Evolutionary conservation across 2,888 invertebrate species (phyloP).

Genomic region (Pristionchus maxplancki): DNA sequence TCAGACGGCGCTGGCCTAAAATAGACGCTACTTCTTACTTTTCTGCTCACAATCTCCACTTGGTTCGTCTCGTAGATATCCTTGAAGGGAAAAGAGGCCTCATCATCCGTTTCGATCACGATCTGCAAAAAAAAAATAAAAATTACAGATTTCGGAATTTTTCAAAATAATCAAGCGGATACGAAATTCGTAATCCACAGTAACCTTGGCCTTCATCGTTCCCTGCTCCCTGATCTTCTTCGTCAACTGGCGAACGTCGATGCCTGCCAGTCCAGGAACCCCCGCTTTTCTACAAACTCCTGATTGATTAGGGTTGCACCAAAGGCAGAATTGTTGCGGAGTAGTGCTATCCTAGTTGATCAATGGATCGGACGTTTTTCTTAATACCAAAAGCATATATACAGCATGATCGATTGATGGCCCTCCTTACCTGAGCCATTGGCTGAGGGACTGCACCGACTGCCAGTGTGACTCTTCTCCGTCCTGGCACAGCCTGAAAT

Average conservation of each 20-base stretch:
- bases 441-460: constrained; percentile 77
- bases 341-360: too few relatives aligned
- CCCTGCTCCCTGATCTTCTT: constrained; percentile 92
- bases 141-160: neutral
- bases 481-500: constrained; percentile 70
- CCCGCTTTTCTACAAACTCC: constrained; percentile 73
- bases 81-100: constrained; percentile 80
- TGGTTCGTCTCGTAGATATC: constrained; percentile 93
- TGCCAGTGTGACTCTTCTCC: constrained; percentile 78
- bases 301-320: too few relatives aligned
- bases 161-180: neutral
- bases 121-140: constrained; percentile 77
- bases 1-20: too few relatives aligned
- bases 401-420: neutral
- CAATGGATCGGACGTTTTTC: too few relatives aligned
- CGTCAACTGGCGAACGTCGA: constrained; percentile 94
- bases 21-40: constrained; percentile 80
- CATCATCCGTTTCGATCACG: constrained; percentile 79
- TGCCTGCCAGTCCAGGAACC: constrained; percentile 82
- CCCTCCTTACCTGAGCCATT: constrained; percentile 75
- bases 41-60: constrained; percentile 91
- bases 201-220: constrained; percentile 85
- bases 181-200: neutral
- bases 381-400: too few relatives aligned
- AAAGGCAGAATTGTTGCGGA: too few relatives aligned